Evolutionary conservation across 2,888 invertebrate species (phyloP), one percentile per base, ranked within the genome.

Genomic region (Troides oblongomaculatus): DNA sequence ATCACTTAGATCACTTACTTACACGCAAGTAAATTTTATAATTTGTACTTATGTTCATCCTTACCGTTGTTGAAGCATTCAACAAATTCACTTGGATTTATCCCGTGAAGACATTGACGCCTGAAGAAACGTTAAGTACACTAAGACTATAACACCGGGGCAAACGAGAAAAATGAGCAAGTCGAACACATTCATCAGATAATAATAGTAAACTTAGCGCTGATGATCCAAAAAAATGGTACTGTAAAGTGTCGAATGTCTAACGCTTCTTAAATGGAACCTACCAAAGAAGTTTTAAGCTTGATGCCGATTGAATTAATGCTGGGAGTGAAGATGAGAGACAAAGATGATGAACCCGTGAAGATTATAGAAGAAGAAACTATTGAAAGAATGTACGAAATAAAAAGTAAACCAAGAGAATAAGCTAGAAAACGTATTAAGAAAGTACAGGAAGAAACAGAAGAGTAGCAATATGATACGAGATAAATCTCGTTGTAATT

Each of bases 21-120:
- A 7, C 12, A 17, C 21, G 21, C 21, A 21, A 21, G 21, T 21
- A 21, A 21, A 21, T 21, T 21, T 21, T 21, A 21, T 21, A 21
- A 21, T 21, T 21, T 21, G 21, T 21, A 21, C 21, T 21, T 21
- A 21, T 21, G 21, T 21, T 1, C 21, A 21, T 21, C 21, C 53
- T 53, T 5, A 53, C 53, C n/a, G 75, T 83, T 4, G 72, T 83
- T 0, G 83, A 86, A 62, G 77, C 70, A 0, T 83, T 80, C 62
- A 79, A 80, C 0, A 84, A 83, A 69, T 84, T 82, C 73, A 74
- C 73, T 2, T 84, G 83, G 80, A 66, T 83, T 0, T 83, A 78
- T 63, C 80, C 81, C 18, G 74, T 77, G 4, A 83, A 84, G 62
- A 74, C 79, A 3, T 73, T 76, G 18, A 73, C 75, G 0, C 69